Evolutionary conservation across 2,113 vertebrate species (phyloP).

Genomic region (Tyto alba): DNA sequence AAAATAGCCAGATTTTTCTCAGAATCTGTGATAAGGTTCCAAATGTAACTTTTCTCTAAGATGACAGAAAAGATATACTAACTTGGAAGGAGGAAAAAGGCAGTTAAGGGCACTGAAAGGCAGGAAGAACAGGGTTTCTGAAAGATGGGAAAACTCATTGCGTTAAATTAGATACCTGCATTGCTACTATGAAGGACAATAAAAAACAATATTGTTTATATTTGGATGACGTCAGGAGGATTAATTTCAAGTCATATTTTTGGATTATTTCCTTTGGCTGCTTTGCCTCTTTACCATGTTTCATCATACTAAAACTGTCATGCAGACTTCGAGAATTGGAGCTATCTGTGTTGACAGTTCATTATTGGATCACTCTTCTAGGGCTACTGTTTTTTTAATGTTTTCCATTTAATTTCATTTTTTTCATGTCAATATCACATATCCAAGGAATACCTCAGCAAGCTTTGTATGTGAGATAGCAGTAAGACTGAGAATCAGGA

Average conservation of each 20-base stretch:
- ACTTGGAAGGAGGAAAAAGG: background rate
- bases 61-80: background rate
- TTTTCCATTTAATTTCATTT: slow-evolving; percentile 29
- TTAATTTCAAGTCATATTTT: background rate
- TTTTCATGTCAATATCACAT: background rate
- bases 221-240: background rate
- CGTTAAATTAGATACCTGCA: background rate
- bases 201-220: background rate
- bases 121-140: background rate
- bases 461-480: background rate
- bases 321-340: background rate
- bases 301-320: background rate
- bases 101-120: background rate
- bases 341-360: background rate
- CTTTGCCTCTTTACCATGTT: background rate
- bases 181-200: background rate
- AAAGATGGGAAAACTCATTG: background rate
- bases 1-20: background rate
- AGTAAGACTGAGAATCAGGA: background rate
- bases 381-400: slow-evolving; percentile 38
- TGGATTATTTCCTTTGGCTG: background rate
- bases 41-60: background rate
- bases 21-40: background rate
- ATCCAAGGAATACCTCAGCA: background rate
- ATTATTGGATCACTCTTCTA: background rate